Conservation (phyloP, 2,888 invertebrate genomes). For the Abrostola triplasia region DNA sequence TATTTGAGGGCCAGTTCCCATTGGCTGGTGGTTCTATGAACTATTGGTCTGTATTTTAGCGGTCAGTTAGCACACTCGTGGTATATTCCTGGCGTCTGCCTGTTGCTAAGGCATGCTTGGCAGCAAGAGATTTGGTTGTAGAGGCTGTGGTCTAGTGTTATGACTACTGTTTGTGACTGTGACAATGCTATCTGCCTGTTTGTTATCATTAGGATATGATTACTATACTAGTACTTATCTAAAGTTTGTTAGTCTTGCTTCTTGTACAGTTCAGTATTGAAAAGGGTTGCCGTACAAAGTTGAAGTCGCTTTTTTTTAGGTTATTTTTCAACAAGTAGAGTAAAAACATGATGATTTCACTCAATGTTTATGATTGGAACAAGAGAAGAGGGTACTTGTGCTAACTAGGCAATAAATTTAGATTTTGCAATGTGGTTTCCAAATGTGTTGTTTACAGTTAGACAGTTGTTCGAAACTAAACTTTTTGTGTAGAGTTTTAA, state of each 20-base stretch:
- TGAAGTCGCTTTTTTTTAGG: not conserved
- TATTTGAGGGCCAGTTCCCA: constrained; percentile 26
- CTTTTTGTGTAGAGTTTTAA: too few species aligned
- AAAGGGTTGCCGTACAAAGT: constrained; percentile 16
- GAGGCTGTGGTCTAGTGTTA: constrained; percentile 26
- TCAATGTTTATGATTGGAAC: not conserved
- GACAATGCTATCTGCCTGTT: constrained; percentile 39
- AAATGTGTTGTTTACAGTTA: not conserved
- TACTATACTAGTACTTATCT: constrained; percentile 43
- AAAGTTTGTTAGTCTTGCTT: constrained; percentile 20
- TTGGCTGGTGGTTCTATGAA: constrained; percentile 37
- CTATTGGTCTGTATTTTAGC: constrained; percentile 28
- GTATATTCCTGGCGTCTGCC: constrained; percentile 28
- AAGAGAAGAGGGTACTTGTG: too few species aligned
- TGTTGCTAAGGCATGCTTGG: constrained; percentile 51
- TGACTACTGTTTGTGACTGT: constrained; percentile 36
- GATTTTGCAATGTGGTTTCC: not conserved
- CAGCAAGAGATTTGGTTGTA: constrained; percentile 25
- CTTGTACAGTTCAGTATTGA: constrained; percentile 12
- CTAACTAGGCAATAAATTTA: too few species aligned
- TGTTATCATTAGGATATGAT: constrained; percentile 52
- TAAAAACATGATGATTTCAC: not conserved
- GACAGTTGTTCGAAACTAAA: too few species aligned
- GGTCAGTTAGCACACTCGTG: constrained; percentile 40
- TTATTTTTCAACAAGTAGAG: not conserved